Evolutionary conservation across 2,888 invertebrate species (phyloP).

Genomic region (Troides helena): DNA sequence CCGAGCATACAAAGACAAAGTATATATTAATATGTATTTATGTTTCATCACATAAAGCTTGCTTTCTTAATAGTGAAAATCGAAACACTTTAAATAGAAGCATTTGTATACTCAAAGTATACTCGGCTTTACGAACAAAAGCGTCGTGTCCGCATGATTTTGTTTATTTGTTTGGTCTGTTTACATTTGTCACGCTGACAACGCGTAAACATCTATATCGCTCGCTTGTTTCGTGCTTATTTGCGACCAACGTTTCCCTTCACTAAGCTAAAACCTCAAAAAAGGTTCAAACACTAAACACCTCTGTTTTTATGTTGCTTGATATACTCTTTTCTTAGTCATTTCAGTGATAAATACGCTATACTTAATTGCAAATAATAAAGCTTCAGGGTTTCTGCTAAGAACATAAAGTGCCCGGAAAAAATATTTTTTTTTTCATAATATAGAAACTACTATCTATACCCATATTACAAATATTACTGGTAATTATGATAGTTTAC

Average conservation of each 20-base stretch:
- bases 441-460: background rate
- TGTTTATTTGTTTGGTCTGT: slow-evolving; percentile 14
- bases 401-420: background rate
- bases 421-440: background rate
- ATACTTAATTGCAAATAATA: background rate
- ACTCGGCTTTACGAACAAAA: background rate
- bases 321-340: background rate
- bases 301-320: background rate
- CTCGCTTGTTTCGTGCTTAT: slow-evolving; percentile 2
- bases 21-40: too few relatives aligned
- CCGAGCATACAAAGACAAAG: too few relatives aligned
- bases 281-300: background rate
- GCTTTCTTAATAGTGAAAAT: background rate
- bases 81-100: background rate
- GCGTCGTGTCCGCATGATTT: slow-evolving; percentile 5
- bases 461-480: too few relatives aligned
- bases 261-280: slow-evolving; percentile 10
- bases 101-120: background rate
- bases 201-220: slow-evolving; percentile 10
- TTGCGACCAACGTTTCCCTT: slow-evolving; percentile 12
- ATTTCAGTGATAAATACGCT: background rate
- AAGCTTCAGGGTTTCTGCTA: background rate
- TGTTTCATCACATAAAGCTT: background rate
- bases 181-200: slow-evolving; percentile 14
- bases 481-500: too few relatives aligned